These are phyloP conservation scores for Oscheius sp. DNA, from an alignment of 2,888 invertebrate species.

Conservation along the genomic window DNA sequence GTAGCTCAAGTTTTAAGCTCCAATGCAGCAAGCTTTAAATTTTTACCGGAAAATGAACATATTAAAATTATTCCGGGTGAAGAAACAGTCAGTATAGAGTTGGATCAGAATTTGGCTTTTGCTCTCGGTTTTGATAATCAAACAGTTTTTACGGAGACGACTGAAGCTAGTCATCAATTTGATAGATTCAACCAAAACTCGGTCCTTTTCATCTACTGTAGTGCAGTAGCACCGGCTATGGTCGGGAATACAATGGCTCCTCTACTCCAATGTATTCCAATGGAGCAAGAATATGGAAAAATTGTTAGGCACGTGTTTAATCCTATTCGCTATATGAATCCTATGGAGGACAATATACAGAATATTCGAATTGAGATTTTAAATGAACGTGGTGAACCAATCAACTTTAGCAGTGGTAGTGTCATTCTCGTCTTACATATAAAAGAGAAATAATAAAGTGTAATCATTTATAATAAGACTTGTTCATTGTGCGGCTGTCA, in stretches of 20 bases:
- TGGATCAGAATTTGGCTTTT: not conserved
- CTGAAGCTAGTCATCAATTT: not conserved
- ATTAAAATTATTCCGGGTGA: not conserved
- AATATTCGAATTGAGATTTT: not conserved
- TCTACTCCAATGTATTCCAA: not conserved
- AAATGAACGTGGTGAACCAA: not conserved
- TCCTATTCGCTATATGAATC: not conserved
- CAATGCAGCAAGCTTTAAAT: not conserved
- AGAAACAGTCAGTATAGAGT: not conserved
- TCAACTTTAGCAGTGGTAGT: not conserved
- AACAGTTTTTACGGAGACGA: not conserved
- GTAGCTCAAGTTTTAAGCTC: not conserved
- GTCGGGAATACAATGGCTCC: not conserved
- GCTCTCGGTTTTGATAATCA: not conserved
- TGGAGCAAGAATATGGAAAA: not conserved
- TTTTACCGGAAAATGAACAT: not conserved
- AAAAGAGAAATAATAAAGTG: not conserved
- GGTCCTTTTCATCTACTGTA: not conserved
- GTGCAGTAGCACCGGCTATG: not conserved
- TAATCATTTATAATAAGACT: not conserved
- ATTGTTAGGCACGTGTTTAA: not conserved
- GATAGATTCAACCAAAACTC: not conserved
- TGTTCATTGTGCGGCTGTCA: not conserved
- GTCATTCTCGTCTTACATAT: not conserved
- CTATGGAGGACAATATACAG: not conserved